phyloP scores from a whole-genome alignment of 2,113 vertebrate genomes.

The Aspidoscelis tigris region DNA sequence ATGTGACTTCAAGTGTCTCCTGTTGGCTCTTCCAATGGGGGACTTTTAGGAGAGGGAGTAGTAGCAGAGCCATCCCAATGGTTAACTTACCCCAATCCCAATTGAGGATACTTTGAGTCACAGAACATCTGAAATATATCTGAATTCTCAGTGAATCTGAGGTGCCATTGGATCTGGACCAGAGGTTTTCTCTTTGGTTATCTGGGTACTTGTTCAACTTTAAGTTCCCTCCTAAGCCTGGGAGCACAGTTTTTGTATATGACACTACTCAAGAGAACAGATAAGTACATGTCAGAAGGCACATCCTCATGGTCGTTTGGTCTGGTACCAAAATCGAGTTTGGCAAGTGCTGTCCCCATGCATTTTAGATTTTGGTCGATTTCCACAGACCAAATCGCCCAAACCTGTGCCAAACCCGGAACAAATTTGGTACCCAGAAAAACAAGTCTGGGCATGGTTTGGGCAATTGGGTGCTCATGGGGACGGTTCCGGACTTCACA shows the following conservation, averaged over 20 bases:
- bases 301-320: no score
- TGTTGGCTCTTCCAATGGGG: neutral
- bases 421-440: no score
- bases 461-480: no score
- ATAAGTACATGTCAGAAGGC: neutral
- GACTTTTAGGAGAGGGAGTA: neutral
- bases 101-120: neutral
- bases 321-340: no score
- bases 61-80: neutral
- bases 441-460: no score
- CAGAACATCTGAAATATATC: no score
- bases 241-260: neutral
- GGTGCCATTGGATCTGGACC: neutral
- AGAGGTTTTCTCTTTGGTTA: neutral
- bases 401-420: no score
- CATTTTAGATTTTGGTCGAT: neutral
- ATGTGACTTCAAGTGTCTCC: no score
- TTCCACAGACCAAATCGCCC: no score
- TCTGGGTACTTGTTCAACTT: neutral
- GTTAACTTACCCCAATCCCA: neutral
- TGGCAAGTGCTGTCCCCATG: neutral
- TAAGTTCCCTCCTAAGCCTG: neutral
- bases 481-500: no score
- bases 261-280: neutral
- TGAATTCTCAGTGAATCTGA: neutral